These are phyloP conservation scores for Murina feae DNA, from an alignment of 2,113 vertebrate genomes.

Conservation along the genomic window DNA sequence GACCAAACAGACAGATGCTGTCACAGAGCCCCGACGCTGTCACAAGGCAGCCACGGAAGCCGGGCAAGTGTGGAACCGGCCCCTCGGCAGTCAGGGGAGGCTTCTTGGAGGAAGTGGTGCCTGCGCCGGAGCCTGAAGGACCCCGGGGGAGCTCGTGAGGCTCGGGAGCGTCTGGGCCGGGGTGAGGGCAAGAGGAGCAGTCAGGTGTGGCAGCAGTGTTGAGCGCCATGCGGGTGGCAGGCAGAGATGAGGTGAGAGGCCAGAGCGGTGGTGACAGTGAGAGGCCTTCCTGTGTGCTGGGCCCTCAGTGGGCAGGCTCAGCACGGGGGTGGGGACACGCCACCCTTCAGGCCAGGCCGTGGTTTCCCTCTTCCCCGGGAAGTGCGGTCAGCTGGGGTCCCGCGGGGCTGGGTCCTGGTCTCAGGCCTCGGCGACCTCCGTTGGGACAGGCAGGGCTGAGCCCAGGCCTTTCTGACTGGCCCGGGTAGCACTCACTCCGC, in stretches of 20 bases:
- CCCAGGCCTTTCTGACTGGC: neutral
- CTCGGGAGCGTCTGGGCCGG: neutral
- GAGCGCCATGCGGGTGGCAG: neutral
- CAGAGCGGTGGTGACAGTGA: neutral
- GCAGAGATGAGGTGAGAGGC: neutral
- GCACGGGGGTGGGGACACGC: neutral
- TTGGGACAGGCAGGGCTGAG: neutral
- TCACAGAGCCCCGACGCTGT: neutral
- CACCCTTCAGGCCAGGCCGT: neutral
- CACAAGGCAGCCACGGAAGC: neutral
- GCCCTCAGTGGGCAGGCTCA: neutral
- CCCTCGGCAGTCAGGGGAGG: neutral
- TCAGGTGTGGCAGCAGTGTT: neutral
- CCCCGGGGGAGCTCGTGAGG: neutral
- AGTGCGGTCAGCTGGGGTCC: neutral
- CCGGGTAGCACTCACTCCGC: neutral
- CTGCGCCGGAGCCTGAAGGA: slow-evolving; percentile 20
- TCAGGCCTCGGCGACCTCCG: neutral
- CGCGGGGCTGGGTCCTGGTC: neutral
- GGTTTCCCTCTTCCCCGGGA: neutral
- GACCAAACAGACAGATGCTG: neutral
- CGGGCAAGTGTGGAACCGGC: neutral
- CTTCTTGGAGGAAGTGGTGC: slow-evolving; percentile 50
- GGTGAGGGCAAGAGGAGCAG: neutral
- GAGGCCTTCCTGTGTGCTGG: neutral